Base-by-base conservation (phyloP, 2,797 vertebrate species). In the Fringilla coelebs region DNA sequence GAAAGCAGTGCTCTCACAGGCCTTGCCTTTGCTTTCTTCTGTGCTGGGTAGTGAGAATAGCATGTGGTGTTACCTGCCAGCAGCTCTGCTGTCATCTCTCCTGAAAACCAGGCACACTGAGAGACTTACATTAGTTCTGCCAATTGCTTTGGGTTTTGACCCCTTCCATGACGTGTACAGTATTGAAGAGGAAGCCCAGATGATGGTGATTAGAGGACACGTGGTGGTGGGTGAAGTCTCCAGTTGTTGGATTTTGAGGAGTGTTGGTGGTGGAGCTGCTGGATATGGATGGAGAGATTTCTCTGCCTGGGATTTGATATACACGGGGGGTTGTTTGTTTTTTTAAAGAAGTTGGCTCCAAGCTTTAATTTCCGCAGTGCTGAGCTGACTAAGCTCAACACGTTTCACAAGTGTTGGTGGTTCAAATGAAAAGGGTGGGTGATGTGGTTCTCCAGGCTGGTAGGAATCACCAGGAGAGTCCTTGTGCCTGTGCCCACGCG, bases 151-250 rank as follows among this genome's bases (percentile, higher is more conserved):
- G 11, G n/a, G 46, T 3, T 76, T 89, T 89, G 25, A 62, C 25
- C 25, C 0, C 0, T 19, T 32, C 36, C 52, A 0, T 41, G 26
- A 48, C 43, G 49, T 8, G 4, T 13, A 6, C 2, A 3, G 19
- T 1, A 2, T 6, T 40, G 54, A 43, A 67, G 66, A 49, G 17
- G 45, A 84, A 48, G 38, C 34, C 15, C 43, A 31, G 41, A 10
- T 9, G 22, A 4, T 43, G 32, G 32, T 49, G 41, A 12, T 73
- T 67, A 54, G 65, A 31, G 61, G 31, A 62, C 22, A 25, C 0
- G 0, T 49, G 43, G 28, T 90, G 32, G 41, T 76, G 52, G 62
- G 21, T 83, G 36, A 72, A 63, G 25, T 31, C 66, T 78, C 28
- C 25, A 8, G 22, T 29, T 66, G 48, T 0, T 51, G 60, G 36